Evolutionary conservation across 2,888 invertebrate genomes (phyloP).

Genomic region (Pantelozetes paolii): DNA sequence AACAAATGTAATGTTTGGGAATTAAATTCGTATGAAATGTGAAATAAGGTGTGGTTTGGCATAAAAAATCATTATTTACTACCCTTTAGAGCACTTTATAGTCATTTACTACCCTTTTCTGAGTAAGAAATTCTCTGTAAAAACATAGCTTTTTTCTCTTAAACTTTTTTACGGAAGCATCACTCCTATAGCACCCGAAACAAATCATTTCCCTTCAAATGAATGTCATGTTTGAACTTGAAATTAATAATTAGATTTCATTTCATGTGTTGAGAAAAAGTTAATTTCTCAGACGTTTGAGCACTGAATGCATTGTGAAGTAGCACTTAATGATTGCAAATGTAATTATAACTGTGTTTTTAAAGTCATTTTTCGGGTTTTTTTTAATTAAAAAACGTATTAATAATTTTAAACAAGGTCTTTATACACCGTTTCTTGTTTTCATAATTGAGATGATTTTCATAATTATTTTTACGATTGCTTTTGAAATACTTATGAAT

Average conservation of each 20-base stretch:
- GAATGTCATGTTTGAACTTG: constrained; percentile 6
- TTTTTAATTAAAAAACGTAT: neutral
- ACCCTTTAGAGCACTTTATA: no score
- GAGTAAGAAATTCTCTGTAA: neutral
- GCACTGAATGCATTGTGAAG: neutral
- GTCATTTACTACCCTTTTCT: no score
- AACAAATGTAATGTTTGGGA: neutral
- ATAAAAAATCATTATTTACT: neutral
- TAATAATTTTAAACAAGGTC: neutral
- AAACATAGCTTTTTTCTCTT: neutral
- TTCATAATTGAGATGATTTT: neutral
- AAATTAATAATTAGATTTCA: constrained; percentile 1
- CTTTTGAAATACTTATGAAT: no score
- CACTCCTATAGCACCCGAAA: neutral
- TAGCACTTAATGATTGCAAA: neutral
- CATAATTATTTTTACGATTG: no score
- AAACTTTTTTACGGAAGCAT: neutral
- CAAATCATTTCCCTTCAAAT: neutral
- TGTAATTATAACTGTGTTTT: neutral
- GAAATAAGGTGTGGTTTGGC: neutral
- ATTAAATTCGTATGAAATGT: no score
- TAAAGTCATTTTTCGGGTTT: no score
- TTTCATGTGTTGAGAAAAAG: neutral
- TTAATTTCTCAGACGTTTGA: neutral
- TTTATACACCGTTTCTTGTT: neutral